These are phyloP conservation scores for Sebastes kiyomatsui DNA, from an alignment of 2,797 vertebrate genomes.

Conservation along the genomic window DNA sequence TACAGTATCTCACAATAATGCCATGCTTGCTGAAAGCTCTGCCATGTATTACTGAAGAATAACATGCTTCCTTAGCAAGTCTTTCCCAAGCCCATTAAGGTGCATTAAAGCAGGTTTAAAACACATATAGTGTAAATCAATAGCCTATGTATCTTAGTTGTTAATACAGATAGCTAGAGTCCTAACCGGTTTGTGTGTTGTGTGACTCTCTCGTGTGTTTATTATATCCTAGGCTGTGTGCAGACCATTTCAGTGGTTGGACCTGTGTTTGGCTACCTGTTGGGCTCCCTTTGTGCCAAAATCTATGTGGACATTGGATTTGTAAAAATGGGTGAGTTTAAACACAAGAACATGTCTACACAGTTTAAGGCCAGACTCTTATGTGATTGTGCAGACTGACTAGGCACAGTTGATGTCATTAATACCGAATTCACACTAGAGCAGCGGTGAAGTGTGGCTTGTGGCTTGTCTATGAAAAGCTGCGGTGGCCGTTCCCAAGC, in stretches of 20 bases:
- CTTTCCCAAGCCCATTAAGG: not conserved
- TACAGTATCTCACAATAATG: not conserved
- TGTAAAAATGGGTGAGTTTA: slow-evolving; percentile 87
- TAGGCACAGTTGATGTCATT: not conserved
- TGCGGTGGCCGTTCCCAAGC: too few relatives aligned
- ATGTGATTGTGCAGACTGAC: not conserved
- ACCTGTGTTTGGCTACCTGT: slow-evolving; percentile 85
- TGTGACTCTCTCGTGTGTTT: slow-evolving; percentile 16
- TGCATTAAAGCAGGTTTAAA: not conserved
- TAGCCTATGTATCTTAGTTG: not conserved
- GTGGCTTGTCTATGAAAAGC: too few relatives aligned
- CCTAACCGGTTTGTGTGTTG: not conserved
- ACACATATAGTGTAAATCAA: not conserved
- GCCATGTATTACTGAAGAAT: not conserved
- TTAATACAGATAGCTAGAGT: not conserved
- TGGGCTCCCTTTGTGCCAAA: slow-evolving; percentile 87
- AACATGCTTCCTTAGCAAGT: not conserved
- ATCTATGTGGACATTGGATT: slow-evolving; percentile 93
- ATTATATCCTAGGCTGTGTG: slow-evolving; percentile 81
- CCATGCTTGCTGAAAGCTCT: not conserved
- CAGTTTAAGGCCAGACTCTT: not conserved
- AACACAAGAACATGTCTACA: not conserved
- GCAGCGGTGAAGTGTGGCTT: too few relatives aligned
- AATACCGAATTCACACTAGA: not conserved
- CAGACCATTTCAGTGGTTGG: slow-evolving; percentile 89